Base-by-base conservation (phyloP, 37 sponge, comb jelly and placozoan genomes). In the Axinella damicornis region DNA sequence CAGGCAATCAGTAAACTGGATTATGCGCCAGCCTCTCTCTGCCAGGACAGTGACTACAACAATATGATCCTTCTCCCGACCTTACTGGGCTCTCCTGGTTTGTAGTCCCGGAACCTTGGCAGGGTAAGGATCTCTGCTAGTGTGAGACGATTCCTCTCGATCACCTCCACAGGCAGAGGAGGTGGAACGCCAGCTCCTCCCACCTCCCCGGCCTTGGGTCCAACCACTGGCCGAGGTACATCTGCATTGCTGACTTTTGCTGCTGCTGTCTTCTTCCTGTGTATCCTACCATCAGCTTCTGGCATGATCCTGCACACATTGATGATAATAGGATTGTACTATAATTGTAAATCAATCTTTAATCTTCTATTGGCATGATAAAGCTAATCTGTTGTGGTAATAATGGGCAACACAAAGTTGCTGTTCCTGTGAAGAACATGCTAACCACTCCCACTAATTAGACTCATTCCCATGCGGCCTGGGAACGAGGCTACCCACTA, bases 91-190 rank as follows among this genome's bases (percentile, higher is more conserved):
- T 31, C 21, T 40, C 95, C 95, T 1, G 78, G 92, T 6, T 9
- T 37, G 75, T 94, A 91, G 36, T 84, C 56, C 13, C 35, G 69
- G 66, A 94, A 94, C 58, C 92, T 72, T 39, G 95, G 92, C 37
- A 94, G 59, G 1, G 79, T 53, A 25, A 53, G 73, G 22, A 94
- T 83, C 69, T 94, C 89, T 25, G 73, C 78, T 21, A 70, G 55
- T n/a, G 71, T 84, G 15, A 94, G 88, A 56, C 87, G 55, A 61
- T 92, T 62, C 28, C 89, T 77, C 69, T 81, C 65, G 19, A 92
- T 88, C 56, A 88, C 81, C 69, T 92, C 73, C 14, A 78, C 28
- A 53, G 92, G 92, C 34, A 91, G 78, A 0, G 70, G 82, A 0
- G 21, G 22, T 14, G 32, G 61, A 1, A 25, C 69, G 0, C 40